Evolutionary conservation across 2,888 invertebrate species (phyloP), one percentile per base, ranked within the genome.

Genomic region (Chorisops tibialis): DNA sequence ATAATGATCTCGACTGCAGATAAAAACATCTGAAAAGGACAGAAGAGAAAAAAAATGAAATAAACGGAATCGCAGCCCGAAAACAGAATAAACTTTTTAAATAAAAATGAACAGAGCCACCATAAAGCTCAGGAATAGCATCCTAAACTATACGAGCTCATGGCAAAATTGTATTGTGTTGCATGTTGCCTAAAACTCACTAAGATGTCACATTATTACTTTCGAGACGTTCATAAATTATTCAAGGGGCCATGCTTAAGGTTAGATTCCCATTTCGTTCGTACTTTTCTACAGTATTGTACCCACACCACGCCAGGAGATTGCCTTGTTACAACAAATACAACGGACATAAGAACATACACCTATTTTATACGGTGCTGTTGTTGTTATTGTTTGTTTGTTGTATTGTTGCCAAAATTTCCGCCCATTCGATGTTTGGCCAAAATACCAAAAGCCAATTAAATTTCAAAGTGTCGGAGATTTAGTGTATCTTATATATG

Each of bases 371-470:
- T n/a, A n/a, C n/a, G n/a, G n/a, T 48, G 24, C 18, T 48, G 45
- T 39, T 39, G 22, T 38, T 16, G 51, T 38, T 51, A 2, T 37
- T 16, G 47, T 19, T 47, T 6, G 19, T 47, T 47, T 47, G 56
- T 41, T 43, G 56, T 56, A 45, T 49, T 51, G 60, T 60, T 60
- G 60, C 60, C 60, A 60, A 51, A 60, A 50, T 51, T 60, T 50
- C 60, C 60, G 60, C 60, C 60, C 60, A 50, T 60, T 60, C 19
- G 50, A 50, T 60, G 60, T 60, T 45, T 16, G 35, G 43, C 35
- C 22, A 16, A 59, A 41, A 21, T 37, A 59, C 30, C 37, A 39
- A 51, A 45, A 45, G 45, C 51, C 60, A 60, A 60, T 50, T 60
- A 51, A 59, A 47, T 59, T 59, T 37, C 37, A 47, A 48, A 59